A percentile compares a stretch with the other conserved stretches of the same genome.
phyloP scores from a whole-genome alignment of 2,797 vertebrate genomes.

The Zalophus californianus region DNA sequence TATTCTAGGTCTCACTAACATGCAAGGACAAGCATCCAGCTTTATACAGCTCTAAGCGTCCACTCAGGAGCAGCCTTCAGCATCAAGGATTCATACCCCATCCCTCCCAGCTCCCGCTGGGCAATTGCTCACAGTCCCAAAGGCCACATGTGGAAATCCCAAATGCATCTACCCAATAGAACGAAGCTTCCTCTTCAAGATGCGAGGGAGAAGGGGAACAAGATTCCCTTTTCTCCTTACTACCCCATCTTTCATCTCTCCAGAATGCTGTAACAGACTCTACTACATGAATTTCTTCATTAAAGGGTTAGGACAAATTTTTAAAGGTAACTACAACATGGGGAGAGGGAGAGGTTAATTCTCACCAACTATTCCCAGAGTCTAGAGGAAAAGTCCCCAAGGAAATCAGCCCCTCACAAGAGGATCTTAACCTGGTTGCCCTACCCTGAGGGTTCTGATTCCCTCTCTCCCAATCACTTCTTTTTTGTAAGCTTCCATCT shows the following conservation, averaged over 20 bases:
- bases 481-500: not conserved
- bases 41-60: not conserved
- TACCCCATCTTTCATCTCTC: not conserved
- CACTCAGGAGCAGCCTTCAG: not conserved
- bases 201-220: not conserved
- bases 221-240: not conserved
- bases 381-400: not conserved
- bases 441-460: not conserved
- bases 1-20: not conserved
- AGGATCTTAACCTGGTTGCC: not conserved
- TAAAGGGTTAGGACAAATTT: not conserved
- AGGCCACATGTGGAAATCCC: not conserved
- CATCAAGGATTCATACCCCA: not conserved
- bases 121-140: not conserved
- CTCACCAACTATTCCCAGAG: not conserved
- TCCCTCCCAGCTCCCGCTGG: rapidly evolving
- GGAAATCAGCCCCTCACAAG: not conserved
- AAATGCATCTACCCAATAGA: no score
- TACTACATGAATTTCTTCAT: not conserved
- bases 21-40: rapidly evolving
- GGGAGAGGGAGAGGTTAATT: not conserved
- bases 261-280: not conserved
- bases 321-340: not conserved
- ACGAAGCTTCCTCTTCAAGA: not conserved
- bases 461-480: not conserved